These are phyloP conservation scores for Rhyacichthys aspro DNA, from an alignment of 2,797 vertebrate genomes.

Conservation along the genomic window DNA sequence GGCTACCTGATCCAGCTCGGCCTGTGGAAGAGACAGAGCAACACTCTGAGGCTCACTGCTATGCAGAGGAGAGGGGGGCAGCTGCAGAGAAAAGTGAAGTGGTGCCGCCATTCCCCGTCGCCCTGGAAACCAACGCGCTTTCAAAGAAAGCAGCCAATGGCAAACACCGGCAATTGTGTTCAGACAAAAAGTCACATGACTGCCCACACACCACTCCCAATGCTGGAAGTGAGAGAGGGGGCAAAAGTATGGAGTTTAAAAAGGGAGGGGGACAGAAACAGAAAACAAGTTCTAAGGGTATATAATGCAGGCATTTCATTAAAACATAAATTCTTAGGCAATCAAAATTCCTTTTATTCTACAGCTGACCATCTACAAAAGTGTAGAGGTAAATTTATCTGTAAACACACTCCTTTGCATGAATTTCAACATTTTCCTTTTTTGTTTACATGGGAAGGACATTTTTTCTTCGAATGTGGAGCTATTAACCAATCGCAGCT, in stretches of 20 bases:
- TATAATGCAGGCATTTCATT: not conserved
- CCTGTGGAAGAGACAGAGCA: slow-evolving; percentile 52
- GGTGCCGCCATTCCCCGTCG: slow-evolving; percentile 81
- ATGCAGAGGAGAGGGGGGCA: slow-evolving; percentile 36
- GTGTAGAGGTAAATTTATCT: too few species aligned
- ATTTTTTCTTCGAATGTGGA: too few species aligned
- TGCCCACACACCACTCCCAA: slow-evolving; percentile 68
- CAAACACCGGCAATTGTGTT: slow-evolving; percentile 80
- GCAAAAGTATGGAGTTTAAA: slow-evolving; percentile 18
- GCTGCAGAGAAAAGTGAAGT: slow-evolving; percentile 75
- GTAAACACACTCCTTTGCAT: too few species aligned
- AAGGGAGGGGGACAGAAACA: slow-evolving; percentile 12
- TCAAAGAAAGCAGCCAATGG: slow-evolving; percentile 83
- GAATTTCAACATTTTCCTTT: too few species aligned
- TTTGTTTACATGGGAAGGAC: too few species aligned
- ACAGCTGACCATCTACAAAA: too few species aligned
- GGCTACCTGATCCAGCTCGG: slow-evolving; percentile 71
- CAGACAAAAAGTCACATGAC: slow-evolving; percentile 84
- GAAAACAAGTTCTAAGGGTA: not conserved
- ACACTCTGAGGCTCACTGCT: slow-evolving; percentile 40
- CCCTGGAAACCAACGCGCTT: slow-evolving; percentile 84
- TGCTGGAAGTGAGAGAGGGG: slow-evolving; percentile 29
- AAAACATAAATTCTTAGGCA: too few species aligned
- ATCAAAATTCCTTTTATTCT: too few species aligned
- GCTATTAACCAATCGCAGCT: too few species aligned